Percentiles rank a stretch among this genome's conserved stretches.
phyloP scores from a whole-genome alignment of 2,113 vertebrate genomes.

The Capricornis sumatraensis region DNA sequence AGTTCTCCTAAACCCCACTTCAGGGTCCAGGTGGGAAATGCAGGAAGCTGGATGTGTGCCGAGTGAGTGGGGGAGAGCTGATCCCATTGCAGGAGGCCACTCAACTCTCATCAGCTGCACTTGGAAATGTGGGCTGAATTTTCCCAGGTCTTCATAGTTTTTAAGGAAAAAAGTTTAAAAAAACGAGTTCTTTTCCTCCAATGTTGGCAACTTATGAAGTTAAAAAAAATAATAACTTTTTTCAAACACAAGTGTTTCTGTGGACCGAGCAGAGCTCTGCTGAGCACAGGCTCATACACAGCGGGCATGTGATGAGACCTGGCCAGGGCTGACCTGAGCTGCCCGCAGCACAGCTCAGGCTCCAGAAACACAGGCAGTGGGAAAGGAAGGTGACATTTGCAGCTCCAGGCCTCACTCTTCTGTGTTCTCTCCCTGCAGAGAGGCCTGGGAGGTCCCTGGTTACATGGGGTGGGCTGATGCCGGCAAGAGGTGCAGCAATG shows the following conservation, averaged over 20 bases:
- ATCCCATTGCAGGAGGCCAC: neutral
- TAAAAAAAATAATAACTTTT: neutral
- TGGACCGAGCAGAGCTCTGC: neutral
- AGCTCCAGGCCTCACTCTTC: fast-evolving
- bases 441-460: too few relatives aligned
- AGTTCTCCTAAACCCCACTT: neutral
- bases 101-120: neutral
- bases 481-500: fast-evolving
- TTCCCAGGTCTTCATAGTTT: neutral
- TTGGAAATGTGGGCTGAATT: neutral
- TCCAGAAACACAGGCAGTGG: fast-evolving
- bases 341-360: neutral
- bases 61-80: neutral
- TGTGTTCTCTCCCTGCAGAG: fast-evolving
- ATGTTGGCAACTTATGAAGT: neutral
- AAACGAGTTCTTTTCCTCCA: fast-evolving
- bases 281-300: fast-evolving
- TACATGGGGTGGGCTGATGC: fast-evolving
- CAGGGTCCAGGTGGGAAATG: neutral
- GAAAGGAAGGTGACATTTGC: fast-evolving
- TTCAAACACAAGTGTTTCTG: neutral
- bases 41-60: neutral
- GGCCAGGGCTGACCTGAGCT: fast-evolving
- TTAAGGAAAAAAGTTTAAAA: neutral
- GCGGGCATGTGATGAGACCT: fast-evolving